Base-by-base conservation (phyloP, 2,888 invertebrate species). In the Hirtodrosophila confusa region DNA sequence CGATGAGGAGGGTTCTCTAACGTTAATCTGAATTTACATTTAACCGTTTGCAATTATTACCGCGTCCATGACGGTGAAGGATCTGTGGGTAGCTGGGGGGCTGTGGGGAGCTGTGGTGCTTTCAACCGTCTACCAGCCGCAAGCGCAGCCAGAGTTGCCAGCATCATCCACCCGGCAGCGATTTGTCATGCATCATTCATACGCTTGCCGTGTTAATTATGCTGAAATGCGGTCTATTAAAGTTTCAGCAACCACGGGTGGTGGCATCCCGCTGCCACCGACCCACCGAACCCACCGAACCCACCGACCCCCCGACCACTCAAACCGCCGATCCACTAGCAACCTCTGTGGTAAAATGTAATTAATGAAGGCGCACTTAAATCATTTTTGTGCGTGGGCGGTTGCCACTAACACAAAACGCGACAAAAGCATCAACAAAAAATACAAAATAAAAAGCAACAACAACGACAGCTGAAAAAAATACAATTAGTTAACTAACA, bases 401-500 rank as follows among this genome's bases (percentile, higher is more conserved):
- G 49, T 54, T 64, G 41, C 66, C 62, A 60, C 56, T 51, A 65
- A 48, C 64, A 70, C 60, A 57, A 54, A 76, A 41, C 57, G 71
- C 76, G 60, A 75, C 64, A 72, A 71, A 69, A 67, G 71, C 69
- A 63, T 51, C 54, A 43, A 29, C 62, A 43, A 47, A 36, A 54
- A 60, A 23, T 45, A 53, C 53, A 45, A 31, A 40, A 23, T 45
- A 53, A 57, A 45, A 31, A 40, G n/a, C 51, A 37, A 23, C 70
- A 40, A 17, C 50, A 60, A 43, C 31, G 39, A 11, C 58, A 57
- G 24, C 51, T 39, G 27, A 68, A 76, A 80, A 83, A 69, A 69
- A 83, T 84, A 78, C 84, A 84, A 86, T 84, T 86, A 86, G 86
- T 84, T 80, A 72, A 75, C 75, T 69, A 78, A 79, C 84, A 86